These are phyloP conservation scores for Colinus virginianus DNA, from an alignment of 2,113 vertebrate species.

Conservation along the genomic window DNA sequence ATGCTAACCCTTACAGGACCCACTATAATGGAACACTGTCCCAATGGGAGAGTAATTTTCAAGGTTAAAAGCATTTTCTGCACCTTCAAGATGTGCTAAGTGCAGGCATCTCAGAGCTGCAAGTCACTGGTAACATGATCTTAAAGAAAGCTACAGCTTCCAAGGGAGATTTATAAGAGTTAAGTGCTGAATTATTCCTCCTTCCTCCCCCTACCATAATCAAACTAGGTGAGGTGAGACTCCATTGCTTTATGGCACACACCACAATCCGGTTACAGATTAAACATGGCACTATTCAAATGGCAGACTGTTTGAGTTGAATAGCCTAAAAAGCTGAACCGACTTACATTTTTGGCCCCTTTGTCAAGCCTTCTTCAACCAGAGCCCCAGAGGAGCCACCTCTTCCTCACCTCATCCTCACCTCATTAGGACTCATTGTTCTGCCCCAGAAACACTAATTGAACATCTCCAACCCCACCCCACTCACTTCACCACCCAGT, in stretches of 20 bases:
- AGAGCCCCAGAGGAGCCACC: background rate
- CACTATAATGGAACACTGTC: background rate
- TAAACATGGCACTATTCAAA: conserved; percentile 7
- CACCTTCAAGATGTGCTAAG: background rate
- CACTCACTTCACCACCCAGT: background rate
- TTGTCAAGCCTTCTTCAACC: background rate
- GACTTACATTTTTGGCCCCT: background rate
- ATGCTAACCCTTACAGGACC: background rate
- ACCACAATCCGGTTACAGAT: conserved; percentile 14
- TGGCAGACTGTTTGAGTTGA: background rate
- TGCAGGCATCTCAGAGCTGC: background rate
- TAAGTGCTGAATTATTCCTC: background rate
- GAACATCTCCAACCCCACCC: background rate
- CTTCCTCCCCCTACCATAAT: background rate
- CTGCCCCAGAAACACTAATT: background rate
- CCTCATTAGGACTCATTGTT: background rate
- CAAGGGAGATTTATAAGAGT: background rate
- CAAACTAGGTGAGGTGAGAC: background rate
- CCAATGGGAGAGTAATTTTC: background rate
- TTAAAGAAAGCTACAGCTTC: background rate
- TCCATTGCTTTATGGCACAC: background rate
- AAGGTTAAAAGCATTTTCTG: background rate
- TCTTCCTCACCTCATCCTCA: background rate
- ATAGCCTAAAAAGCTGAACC: background rate
- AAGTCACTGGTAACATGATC: background rate